A percentile compares a stretch with the other conserved stretches of the same genome.
These are phyloP conservation scores for Heliconius hermathena DNA, from an alignment of 1,140 invertebrate genomes.

Conservation along the genomic window DNA sequence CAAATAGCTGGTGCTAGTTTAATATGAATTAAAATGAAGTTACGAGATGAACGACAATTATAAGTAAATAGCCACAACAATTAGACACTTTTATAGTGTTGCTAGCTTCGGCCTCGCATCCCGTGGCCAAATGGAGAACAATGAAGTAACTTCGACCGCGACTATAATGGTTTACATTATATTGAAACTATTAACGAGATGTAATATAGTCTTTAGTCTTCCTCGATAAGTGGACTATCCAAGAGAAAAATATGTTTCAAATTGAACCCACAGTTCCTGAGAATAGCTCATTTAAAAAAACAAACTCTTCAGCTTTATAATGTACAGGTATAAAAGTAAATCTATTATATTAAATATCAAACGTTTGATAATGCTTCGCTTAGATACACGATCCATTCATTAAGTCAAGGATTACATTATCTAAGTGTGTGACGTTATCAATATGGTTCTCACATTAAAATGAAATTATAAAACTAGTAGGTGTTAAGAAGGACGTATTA, in stretches of 20 bases:
- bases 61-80: too few relatives aligned
- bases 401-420: not conserved
- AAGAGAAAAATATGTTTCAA: not conserved
- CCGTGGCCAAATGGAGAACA: too few relatives aligned
- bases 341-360: not conserved
- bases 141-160: too few relatives aligned
- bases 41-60: too few relatives aligned
- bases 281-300: not conserved
- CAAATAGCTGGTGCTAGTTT: too few relatives aligned
- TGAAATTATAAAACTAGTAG: not conserved
- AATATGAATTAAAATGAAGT: too few relatives aligned
- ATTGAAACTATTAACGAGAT: not conserved
- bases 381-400: not conserved
- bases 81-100: too few relatives aligned
- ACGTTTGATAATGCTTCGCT: not conserved
- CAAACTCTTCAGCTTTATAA: not conserved
- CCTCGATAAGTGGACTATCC: not conserved
- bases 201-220: not conserved
- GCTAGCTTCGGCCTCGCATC: too few relatives aligned
- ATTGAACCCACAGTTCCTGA: not conserved
- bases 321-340: not conserved
- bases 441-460: not conserved
- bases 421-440: not conserved
- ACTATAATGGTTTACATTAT: too few relatives aligned
- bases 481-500: not conserved